Conservation (phyloP, 2,797 vertebrate genomes). For the Phoxinus dragarum region DNA sequence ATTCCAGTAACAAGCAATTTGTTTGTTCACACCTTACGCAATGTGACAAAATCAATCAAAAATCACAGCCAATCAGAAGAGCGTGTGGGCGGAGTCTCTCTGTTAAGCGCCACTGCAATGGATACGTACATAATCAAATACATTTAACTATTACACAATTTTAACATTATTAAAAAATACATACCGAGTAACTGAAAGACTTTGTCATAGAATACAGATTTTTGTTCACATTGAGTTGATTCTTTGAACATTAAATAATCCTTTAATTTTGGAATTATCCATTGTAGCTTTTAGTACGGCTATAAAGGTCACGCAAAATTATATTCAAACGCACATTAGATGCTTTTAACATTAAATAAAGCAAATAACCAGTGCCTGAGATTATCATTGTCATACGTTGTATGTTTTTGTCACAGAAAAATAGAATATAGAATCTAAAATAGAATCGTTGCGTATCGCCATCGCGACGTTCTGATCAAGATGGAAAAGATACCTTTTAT, state of each 20-base stretch:
- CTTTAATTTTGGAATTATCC: not conserved
- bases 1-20: not conserved
- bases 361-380: not conserved
- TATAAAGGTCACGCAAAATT: not conserved
- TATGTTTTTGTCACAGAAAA: not conserved
- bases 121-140: not conserved
- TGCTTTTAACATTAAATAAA: not conserved
- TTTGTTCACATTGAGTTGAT: not conserved
- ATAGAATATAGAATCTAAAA: not conserved
- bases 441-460: not conserved
- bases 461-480: not conserved
- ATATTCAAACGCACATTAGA: not conserved
- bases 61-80: not conserved
- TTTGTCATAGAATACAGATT: not conserved
- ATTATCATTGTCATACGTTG: not conserved
- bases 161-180: not conserved
- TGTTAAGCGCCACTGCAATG: not conserved
- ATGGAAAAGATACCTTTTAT: not conserved
- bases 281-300: not conserved
- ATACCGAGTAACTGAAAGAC: not conserved
- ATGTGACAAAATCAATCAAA: not conserved
- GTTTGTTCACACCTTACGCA: not conserved
- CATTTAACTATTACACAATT: not conserved
- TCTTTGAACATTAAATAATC: not conserved
- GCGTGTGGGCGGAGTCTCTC: not conserved